These are phyloP conservation scores for Osmerus mordax DNA, from an alignment of 2,113 vertebrate genomes.

Conservation along the genomic window DNA sequence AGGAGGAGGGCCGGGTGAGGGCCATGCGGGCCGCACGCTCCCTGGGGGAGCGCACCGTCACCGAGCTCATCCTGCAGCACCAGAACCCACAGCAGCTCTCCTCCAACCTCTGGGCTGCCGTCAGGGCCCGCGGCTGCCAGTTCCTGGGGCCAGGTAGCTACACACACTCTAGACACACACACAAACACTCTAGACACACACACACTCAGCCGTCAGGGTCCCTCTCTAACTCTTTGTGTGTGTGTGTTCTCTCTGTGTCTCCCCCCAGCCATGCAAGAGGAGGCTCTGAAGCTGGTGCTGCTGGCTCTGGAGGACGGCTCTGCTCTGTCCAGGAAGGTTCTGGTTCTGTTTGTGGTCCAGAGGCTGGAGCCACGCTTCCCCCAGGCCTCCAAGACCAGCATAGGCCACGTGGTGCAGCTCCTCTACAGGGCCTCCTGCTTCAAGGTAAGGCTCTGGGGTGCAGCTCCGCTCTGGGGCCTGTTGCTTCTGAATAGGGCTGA, in stretches of 20 bases:
- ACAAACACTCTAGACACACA: neutral
- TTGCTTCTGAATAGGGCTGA: neutral
- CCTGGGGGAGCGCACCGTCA: slow-evolving; percentile 93
- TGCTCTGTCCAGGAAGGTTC: slow-evolving; percentile 91
- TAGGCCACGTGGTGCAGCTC: slow-evolving; percentile 97
- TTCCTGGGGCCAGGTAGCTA: slow-evolving; percentile 95
- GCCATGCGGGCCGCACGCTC: slow-evolving; percentile 97
- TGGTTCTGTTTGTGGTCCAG: slow-evolving; percentile 98
- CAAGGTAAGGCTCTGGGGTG: slow-evolving; percentile 75
- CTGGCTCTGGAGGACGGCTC: slow-evolving; percentile 95
- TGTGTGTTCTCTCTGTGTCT: neutral
- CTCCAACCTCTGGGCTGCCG: slow-evolving; percentile 98
- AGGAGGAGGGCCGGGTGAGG: slow-evolving; percentile 93
- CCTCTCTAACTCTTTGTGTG: too few relatives aligned
- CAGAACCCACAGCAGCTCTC: slow-evolving; percentile 98
- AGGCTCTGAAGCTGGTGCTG: slow-evolving; percentile 94
- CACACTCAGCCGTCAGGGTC: neutral
- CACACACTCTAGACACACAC: neutral
- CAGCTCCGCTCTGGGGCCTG: neutral
- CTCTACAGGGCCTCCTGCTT: slow-evolving; percentile 98
- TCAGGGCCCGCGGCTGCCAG: slow-evolving; percentile 94
- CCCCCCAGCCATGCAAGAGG: slow-evolving; percentile 91
- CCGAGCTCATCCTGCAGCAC: slow-evolving; percentile 97
- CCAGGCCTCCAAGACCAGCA: slow-evolving; percentile 98
- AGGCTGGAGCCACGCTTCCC: slow-evolving; percentile 95